Evolutionary conservation across 2,888 invertebrate species (phyloP), one percentile per base, ranked within the genome.

Genomic region (Alloscopus bannaensis): DNA sequence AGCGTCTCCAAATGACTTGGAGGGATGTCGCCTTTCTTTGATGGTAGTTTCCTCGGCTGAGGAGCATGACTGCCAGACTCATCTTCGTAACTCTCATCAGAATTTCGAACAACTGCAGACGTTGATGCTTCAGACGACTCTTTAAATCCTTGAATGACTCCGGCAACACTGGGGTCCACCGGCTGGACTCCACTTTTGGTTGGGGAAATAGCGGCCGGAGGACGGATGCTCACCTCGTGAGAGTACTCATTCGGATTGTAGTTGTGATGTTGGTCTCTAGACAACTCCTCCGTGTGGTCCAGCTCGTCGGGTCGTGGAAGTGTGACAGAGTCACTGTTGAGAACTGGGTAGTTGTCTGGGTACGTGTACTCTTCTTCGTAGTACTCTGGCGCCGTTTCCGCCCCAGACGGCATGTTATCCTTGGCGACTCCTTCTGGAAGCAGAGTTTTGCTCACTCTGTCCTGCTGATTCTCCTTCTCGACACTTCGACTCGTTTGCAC

Each of bases 401-500:
- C 75, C 3, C 84, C 82, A 4, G 78, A 78, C 1, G 84, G 72
- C 47, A 84, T 65, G 36, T 72, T 83, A 65, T 83, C 84, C 42
- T 81, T 75, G 45, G 62, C 68, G 65, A 57, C 84, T 83, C 28
- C 85, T 71, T 36, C 81, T 93, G 87, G 0, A 92, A 92, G 85
- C 92, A 92, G 81, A 92, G 92, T 88, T 93, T 93, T 86, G 93
- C 93, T 88, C 93, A 93, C 87, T 93, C 93, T 2, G 94, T 92
- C 20, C 92, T 91, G 57, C 60, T 66, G 59, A 18, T 47, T 36
- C 29, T 65, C 59, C n/a, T 36, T 57, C 8, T 57, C 66, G 64
- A 95, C 93, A 88, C 95, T 95, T 68, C 95, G 91, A 86, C 95
- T 95, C 0, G 95, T 95, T 88, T 95, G 95, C 6, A 95, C 95